Evolutionary conservation across 2,888 invertebrate species (phyloP), one percentile per base, ranked within the genome.

Genomic region (Anthrax anthrax): DNA sequence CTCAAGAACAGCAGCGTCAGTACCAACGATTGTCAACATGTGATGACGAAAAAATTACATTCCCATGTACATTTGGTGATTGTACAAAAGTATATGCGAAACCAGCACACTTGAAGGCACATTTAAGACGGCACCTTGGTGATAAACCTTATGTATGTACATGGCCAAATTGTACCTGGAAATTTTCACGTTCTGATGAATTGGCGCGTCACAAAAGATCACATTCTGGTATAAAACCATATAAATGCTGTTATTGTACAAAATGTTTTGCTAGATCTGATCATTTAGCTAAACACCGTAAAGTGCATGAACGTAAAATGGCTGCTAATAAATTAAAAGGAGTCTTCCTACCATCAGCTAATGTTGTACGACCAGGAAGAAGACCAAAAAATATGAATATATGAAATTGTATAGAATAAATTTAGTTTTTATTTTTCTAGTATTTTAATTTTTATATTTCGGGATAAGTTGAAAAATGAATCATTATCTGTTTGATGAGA

Each of bases 191-290:
- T 47, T 94, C 94, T 0, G 95, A 95, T 64, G 95, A 95, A 67
- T 69, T 95, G 53, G 89, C 92, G 3, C 76, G 95, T 18, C 95
- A 95, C 64, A 80, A 86, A 45, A 77, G 95, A 52, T 92, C 91
- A n/a, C 95, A 95, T 68, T 91, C 91, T 0, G 95, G 95, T 1
- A 78, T 91, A 51, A 94, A 94, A 65, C 95, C 95, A 0, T 95
- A 95, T 67, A 78, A 82, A 48, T 96, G 95, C 66, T 75, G 77
- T 48, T 77, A 87, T 57, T 96, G 95, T 65, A 76, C 81, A 42
- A 94, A 95, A 67, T 76, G 82, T 51, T 96, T 96, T 67, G 87
- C 91, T 1, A 75, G 95, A 23, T 92, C 91, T 27, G 95, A 96
- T 66, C 95, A 96, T 65, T 74, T 95, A 47, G 80, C 91, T 23